phyloP scores from a whole-genome alignment of 1,140 invertebrate genomes.

The Drepana arcuata region DNA sequence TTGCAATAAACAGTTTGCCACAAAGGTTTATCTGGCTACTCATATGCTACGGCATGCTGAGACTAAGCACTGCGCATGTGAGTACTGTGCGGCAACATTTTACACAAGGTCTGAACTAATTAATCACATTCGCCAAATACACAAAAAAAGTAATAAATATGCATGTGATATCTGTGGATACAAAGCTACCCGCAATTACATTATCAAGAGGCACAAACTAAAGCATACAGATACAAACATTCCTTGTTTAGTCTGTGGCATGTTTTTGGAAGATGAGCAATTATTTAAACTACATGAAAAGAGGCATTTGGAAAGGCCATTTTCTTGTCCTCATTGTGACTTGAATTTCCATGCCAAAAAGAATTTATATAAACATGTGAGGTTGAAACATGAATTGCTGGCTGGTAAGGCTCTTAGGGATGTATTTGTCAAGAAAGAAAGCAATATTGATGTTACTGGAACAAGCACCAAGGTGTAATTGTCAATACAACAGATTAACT shows the following conservation, averaged over 20 bases:
- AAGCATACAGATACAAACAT: constrained; percentile 35
- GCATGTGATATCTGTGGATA: constrained; percentile 45
- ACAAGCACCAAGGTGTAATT: no score
- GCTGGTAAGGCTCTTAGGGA: no score
- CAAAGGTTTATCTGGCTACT: constrained; percentile 10
- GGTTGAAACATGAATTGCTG: constrained; percentile 22
- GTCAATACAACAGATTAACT: no score
- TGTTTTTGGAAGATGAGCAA: constrained; percentile 24
- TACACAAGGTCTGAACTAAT: constrained; percentile 37
- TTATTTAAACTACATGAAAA: constrained; percentile 30
- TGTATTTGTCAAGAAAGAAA: no score
- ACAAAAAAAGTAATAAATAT: constrained; percentile 24
- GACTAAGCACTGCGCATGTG: constrained; percentile 38
- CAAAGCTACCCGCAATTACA: constrained; percentile 13
- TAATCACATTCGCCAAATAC: constrained; percentile 38
- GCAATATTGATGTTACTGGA: no score
- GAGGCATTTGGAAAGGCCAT: constrained; percentile 30
- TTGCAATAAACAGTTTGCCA: constrained; percentile 33
- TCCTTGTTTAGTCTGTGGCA: constrained; percentile 37
- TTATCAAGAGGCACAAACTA: constrained; percentile 25
- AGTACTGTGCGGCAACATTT: constrained; percentile 38
- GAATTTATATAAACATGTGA: constrained; percentile 23
- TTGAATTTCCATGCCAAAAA: constrained; percentile 17
- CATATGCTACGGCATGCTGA: constrained; percentile 46
- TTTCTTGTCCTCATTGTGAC: constrained; percentile 26